Conservation (phyloP, 2,797 vertebrate species). For the Arctocebus calabarensis region DNA sequence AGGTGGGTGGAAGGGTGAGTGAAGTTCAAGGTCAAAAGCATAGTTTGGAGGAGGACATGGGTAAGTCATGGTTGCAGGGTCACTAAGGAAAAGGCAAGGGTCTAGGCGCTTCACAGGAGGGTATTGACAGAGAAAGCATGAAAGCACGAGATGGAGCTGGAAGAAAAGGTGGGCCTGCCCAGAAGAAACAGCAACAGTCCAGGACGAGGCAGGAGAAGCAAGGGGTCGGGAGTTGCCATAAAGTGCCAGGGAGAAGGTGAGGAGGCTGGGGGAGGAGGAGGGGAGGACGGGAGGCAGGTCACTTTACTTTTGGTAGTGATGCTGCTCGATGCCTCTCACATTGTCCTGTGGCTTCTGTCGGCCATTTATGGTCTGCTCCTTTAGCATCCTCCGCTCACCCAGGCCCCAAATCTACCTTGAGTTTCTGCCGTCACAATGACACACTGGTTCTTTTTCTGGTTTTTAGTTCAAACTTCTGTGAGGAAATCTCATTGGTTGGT, state of each 20-base stretch:
- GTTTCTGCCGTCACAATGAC: neutral
- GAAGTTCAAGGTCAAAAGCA: neutral
- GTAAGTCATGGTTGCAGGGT: neutral
- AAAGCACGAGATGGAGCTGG: fast-evolving
- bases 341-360: neutral
- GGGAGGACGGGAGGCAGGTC: no score
- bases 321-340: neutral
- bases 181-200: neutral
- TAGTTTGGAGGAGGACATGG: neutral
- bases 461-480: neutral
- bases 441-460: neutral
- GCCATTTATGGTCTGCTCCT: neutral
- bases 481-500: neutral
- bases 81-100: neutral
- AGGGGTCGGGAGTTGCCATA: neutral
- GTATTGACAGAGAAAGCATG: fast-evolving
- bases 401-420: neutral
- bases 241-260: neutral
- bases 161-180: neutral
- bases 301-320: neutral
- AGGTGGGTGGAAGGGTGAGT: neutral
- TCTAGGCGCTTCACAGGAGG: neutral
- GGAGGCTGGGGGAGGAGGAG: neutral
- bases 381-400: neutral
- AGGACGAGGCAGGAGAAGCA: neutral